Conservation (phyloP, 2,888 invertebrate genomes). For the Campaea margaritaria region DNA sequence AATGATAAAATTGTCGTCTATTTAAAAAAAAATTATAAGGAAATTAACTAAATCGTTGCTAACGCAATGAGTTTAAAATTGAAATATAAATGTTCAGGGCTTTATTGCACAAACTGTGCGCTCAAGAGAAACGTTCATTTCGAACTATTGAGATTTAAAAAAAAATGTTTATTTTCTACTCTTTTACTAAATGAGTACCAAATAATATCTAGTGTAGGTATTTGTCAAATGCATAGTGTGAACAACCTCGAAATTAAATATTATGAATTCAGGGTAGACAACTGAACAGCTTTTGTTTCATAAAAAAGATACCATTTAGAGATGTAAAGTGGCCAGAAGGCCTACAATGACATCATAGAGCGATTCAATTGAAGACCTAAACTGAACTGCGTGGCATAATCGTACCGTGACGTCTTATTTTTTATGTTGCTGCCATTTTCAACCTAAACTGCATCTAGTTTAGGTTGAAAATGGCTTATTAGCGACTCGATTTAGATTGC, state of each 20-base stretch:
- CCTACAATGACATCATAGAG: no score
- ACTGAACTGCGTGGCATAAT: no score
- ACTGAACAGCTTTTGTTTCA: background rate
- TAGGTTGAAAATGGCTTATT: no score
- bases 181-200: conserved; percentile 20
- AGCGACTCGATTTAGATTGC: no score
- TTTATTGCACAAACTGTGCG: conserved; percentile 32
- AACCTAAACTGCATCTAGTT: no score
- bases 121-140: conserved; percentile 18
- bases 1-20: conserved; percentile 13
- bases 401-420: no score
- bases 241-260: background rate
- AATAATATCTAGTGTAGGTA: conserved; percentile 18
- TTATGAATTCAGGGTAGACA: background rate
- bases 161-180: conserved; percentile 27
- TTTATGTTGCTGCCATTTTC: no score
- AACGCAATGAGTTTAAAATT: background rate
- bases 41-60: background rate
- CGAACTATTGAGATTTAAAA: conserved; percentile 12
- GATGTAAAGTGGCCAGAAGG: background rate
- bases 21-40: conserved; percentile 9
- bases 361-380: no score
- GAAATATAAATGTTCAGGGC: background rate
- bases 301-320: background rate
- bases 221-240: background rate